A percentile compares a stretch with the other conserved stretches of the same genome.
Evolutionary conservation across 2,888 invertebrate species (phyloP).

Genomic region (Pyrocoelia pectoralis): DNA sequence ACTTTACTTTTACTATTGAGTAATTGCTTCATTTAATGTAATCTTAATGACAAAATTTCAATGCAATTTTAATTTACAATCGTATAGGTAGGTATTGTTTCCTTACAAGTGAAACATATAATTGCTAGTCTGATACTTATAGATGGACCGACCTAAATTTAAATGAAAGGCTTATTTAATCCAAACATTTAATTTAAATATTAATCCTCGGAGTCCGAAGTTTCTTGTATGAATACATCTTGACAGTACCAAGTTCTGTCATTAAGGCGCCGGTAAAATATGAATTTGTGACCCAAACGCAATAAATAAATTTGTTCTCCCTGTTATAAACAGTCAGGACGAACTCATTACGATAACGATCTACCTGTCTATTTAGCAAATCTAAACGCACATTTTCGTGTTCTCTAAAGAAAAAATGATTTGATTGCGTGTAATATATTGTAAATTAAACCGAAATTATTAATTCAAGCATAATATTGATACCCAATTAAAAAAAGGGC

Average conservation of each 20-base stretch:
- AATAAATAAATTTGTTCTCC: slow-evolving; percentile 1
- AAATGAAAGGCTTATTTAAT: too few relatives aligned
- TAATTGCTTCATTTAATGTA: neutral
- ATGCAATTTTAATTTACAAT: neutral
- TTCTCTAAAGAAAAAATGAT: slow-evolving; percentile 1
- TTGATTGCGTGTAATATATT: slow-evolving; percentile 13
- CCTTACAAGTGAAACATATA: too few relatives aligned
- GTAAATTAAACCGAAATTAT: slow-evolving; percentile 14
- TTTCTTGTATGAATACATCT: too few relatives aligned
- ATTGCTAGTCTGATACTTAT: too few relatives aligned
- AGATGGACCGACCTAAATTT: too few relatives aligned
- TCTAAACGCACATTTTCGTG: neutral
- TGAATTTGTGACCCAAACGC: too few relatives aligned
- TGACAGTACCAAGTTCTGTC: too few relatives aligned
- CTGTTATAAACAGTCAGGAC: neutral
- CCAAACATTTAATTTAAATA: too few relatives aligned
- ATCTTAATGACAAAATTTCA: neutral
- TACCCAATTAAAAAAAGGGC: slow-evolving; percentile 23
- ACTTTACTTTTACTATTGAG: slow-evolving; percentile 3
- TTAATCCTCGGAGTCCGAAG: too few relatives aligned
- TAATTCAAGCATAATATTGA: slow-evolving; percentile 16
- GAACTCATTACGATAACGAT: neutral
- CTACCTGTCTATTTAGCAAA: neutral
- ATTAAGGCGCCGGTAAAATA: too few relatives aligned
- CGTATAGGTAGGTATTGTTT: too few relatives aligned